phyloP scores from a whole-genome alignment of 2,797 vertebrate genomes.

The Apodemus agrarius region DNA sequence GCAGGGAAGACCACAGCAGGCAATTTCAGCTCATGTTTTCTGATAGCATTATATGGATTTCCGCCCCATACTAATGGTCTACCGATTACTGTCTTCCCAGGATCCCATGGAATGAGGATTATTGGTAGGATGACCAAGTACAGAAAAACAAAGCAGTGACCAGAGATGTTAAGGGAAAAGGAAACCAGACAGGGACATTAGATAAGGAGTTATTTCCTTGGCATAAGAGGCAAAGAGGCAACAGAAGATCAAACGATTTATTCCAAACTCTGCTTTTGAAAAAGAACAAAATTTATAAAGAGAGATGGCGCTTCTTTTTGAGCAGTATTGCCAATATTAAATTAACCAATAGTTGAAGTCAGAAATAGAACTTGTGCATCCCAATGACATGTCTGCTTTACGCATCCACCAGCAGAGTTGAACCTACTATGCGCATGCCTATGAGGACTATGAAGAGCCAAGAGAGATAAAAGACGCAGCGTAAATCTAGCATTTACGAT shows the following conservation, averaged over 20 bases:
- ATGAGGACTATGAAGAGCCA: constrained; percentile 30
- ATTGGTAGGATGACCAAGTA: background rate
- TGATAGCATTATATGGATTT: constrained; percentile 11
- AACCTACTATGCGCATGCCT: background rate
- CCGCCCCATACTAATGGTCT: background rate
- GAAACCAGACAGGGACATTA: background rate
- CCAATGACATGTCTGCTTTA: background rate
- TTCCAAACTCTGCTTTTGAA: background rate
- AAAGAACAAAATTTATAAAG: constrained; percentile 13
- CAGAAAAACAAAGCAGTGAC: constrained; percentile 1
- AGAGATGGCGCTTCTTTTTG: background rate
- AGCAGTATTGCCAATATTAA: background rate
- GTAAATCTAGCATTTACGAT: constrained; percentile 8
- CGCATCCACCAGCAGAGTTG: background rate
- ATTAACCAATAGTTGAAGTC: constrained; percentile 53
- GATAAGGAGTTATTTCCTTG: background rate
- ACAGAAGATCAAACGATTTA: constrained; percentile 32
- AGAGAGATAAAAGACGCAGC: background rate
- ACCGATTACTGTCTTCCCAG: background rate
- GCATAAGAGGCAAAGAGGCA: constrained; percentile 30
- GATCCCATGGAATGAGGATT: background rate
- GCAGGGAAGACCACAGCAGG: background rate
- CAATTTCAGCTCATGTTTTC: constrained; percentile 14
- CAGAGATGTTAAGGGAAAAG: background rate
- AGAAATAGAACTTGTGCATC: constrained; percentile 5